Percentiles rank a stretch among this genome's conserved stretches.
phyloP scores from a whole-genome alignment of 2,888 invertebrate genomes.

The Pteria penguin region DNA sequence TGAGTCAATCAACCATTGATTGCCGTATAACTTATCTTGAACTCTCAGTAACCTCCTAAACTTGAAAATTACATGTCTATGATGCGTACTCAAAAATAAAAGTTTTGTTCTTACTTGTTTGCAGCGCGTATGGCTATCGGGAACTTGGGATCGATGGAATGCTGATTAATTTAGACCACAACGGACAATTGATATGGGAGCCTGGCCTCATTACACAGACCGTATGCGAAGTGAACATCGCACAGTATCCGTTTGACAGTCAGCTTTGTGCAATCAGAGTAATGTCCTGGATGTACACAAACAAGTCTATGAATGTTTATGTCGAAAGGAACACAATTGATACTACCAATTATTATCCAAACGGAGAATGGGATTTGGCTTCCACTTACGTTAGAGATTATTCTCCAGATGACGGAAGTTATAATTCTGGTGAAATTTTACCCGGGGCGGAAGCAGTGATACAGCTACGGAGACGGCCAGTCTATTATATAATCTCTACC shows the following conservation, averaged over 20 bases:
- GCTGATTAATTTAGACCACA: constrained; percentile 55
- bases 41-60: too few relatives aligned
- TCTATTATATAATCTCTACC: constrained; percentile 66
- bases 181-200: constrained; percentile 62
- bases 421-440: constrained; percentile 57
- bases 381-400: constrained; percentile 26
- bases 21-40: too few relatives aligned
- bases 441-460: constrained; percentile 60
- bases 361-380: constrained; percentile 65
- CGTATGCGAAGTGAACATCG: constrained; percentile 64
- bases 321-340: constrained; percentile 55
- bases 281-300: constrained; percentile 69
- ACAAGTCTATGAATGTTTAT: constrained; percentile 55
- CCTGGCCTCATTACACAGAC: constrained; percentile 64
- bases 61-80: too few relatives aligned
- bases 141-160: constrained; percentile 63
- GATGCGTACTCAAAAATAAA: too few relatives aligned
- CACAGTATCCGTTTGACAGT: constrained; percentile 64
- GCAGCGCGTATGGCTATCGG: constrained; percentile 60
- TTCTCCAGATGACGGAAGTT: constrained; percentile 47
- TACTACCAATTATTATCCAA: constrained; percentile 56
- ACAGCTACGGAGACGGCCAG: constrained; percentile 55
- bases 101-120: too few relatives aligned
- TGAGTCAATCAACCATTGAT: too few relatives aligned
- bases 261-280: constrained; percentile 63